Evolutionary conservation across 1,140 invertebrate species (phyloP).

Genomic region (Tribolium castaneum): DNA sequence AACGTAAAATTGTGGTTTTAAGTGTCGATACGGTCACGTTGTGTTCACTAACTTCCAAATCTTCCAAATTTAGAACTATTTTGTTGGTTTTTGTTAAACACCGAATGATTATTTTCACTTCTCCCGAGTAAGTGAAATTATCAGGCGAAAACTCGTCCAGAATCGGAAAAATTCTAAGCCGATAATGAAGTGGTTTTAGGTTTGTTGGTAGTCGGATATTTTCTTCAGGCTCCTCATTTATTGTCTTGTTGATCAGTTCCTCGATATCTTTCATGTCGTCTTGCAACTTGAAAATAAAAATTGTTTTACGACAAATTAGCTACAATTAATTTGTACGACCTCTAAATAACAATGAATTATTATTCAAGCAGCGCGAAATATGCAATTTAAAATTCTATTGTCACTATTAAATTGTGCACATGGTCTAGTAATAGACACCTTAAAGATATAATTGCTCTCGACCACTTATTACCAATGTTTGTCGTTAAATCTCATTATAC

Average conservation of each 20-base stretch:
- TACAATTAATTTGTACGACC: background rate
- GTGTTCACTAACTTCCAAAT: slow-evolving; percentile 49
- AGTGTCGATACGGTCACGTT: slow-evolving; percentile 48
- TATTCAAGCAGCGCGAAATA: slow-evolving; percentile 4
- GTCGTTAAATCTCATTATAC: slow-evolving; percentile 16
- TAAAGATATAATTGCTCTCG: slow-evolving; percentile 22
- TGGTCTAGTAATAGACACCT: slow-evolving; percentile 23
- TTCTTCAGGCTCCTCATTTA: slow-evolving; percentile 55
- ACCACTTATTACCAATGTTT: slow-evolving; percentile 17
- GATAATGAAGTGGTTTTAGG: slow-evolving; percentile 53
- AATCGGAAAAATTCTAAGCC: slow-evolving; percentile 54
- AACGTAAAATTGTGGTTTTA: background rate
- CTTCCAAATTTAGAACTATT: slow-evolving; percentile 56
- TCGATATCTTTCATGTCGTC: slow-evolving; percentile 56
- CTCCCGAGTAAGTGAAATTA: slow-evolving; percentile 58
- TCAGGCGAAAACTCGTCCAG: slow-evolving; percentile 52
- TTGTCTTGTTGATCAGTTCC: slow-evolving; percentile 56
- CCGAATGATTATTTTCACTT: slow-evolving; percentile 53
- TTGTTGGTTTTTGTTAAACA: slow-evolving; percentile 54
- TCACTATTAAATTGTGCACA: slow-evolving; percentile 23
- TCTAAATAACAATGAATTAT: slow-evolving; percentile 19
- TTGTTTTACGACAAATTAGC: too few relatives aligned
- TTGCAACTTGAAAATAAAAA: slow-evolving; percentile 40
- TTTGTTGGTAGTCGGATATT: slow-evolving; percentile 53
- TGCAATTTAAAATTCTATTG: slow-evolving; percentile 35